Evolutionary conservation across 1,140 invertebrate genomes (phyloP).

Genomic region (Zaprionus ghesquierei): DNA sequence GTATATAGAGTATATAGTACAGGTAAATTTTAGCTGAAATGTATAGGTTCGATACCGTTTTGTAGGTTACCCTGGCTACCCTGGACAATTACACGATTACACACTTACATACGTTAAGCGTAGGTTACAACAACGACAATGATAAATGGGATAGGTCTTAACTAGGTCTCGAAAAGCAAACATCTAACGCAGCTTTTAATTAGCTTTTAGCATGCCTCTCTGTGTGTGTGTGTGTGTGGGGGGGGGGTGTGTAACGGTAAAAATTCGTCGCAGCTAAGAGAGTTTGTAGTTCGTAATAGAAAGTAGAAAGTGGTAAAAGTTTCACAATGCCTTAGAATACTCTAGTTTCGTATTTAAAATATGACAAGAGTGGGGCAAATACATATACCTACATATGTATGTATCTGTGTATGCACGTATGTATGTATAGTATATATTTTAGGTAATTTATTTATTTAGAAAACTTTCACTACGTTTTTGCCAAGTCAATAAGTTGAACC

Average conservation of each 20-base stretch:
- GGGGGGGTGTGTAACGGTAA: slow-evolving; percentile 24
- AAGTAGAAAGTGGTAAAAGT: slow-evolving; percentile 45
- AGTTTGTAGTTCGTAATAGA: slow-evolving; percentile 19
- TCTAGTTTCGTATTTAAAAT: slow-evolving; percentile 39
- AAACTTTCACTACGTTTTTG: slow-evolving; percentile 13
- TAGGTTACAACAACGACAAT: slow-evolving; percentile 50
- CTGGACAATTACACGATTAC: slow-evolving; percentile 41
- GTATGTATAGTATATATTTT: slow-evolving; percentile 25
- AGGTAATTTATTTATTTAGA: slow-evolving; percentile 27
- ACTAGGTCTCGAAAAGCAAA: slow-evolving; percentile 18
- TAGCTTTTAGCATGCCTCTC: background rate
- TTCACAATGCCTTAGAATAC: slow-evolving; percentile 39
- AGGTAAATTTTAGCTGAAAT: slow-evolving; percentile 10
- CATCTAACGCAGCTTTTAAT: slow-evolving; percentile 7
- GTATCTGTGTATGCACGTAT: slow-evolving; percentile 36
- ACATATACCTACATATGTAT: slow-evolving; percentile 36
- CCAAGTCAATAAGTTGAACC: slow-evolving; percentile 54
- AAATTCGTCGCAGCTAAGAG: slow-evolving; percentile 35
- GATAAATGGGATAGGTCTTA: slow-evolving; percentile 22
- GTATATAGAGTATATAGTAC: background rate
- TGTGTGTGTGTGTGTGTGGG: slow-evolving; percentile 1
- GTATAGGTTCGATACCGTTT: slow-evolving; percentile 5
- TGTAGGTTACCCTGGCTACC: slow-evolving; percentile 63
- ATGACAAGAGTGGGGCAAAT: slow-evolving; percentile 27
- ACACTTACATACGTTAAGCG: slow-evolving; percentile 5